These are phyloP conservation scores for Lutraria lutraria DNA, from an alignment of 2,888 invertebrate species.

Conservation along the genomic window DNA sequence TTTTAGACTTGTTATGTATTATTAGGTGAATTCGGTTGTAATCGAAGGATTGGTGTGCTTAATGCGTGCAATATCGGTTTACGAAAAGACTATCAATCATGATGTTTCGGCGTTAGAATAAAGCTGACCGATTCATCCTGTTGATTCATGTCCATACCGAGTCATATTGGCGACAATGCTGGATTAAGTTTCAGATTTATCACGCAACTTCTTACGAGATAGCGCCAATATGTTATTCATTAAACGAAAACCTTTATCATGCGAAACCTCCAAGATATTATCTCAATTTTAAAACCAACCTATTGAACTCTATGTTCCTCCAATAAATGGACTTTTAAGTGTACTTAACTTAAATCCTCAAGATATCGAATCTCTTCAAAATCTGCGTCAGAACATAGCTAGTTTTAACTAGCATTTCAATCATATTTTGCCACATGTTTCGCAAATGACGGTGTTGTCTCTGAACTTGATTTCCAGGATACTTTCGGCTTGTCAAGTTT, in stretches of 20 bases:
- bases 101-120: background rate
- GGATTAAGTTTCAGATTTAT: background rate
- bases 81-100: background rate
- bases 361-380: no score
- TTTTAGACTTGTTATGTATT: background rate
- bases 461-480: no score
- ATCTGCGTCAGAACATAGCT: no score
- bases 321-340: no score
- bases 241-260: background rate
- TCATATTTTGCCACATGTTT: no score
- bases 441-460: no score
- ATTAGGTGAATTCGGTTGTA: background rate
- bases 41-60: background rate
- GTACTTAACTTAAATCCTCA: no score
- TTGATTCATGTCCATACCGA: background rate
- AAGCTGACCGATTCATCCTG: background rate
- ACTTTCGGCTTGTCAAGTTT: no score
- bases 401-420: no score
- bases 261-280: background rate
- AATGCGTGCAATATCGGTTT: background rate
- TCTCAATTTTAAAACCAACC: no score
- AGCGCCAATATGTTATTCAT: background rate
- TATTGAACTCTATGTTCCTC: no score
- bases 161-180: background rate
- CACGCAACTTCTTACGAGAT: background rate